Evolutionary conservation across 2,888 invertebrate genomes (phyloP).

Genomic region (Apamea sordens): DNA sequence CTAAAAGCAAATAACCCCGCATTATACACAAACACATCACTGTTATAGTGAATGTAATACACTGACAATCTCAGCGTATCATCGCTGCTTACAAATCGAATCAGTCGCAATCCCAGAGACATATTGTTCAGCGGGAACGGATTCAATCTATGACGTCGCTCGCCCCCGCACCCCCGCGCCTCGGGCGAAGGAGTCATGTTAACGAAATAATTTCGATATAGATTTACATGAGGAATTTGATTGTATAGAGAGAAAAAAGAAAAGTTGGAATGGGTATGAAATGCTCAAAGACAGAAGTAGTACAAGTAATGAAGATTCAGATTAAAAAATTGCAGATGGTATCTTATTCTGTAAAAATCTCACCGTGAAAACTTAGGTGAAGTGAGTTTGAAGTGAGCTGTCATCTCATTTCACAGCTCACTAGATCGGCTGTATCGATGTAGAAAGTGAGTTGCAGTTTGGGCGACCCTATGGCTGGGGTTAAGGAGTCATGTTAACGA

Average conservation of each 20-base stretch:
- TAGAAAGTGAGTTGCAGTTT: background rate
- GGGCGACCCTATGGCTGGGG: slow-evolving; percentile 34
- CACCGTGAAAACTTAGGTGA: too few relatives aligned
- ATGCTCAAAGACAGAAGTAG: background rate
- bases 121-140: slow-evolving; percentile 67
- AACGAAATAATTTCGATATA: slow-evolving; percentile 56
- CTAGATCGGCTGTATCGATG: too few relatives aligned
- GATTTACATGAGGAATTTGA: slow-evolving; percentile 40
- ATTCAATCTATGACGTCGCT: slow-evolving; percentile 64
- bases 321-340: background rate
- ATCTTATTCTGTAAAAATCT: too few relatives aligned
- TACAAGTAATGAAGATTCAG: background rate
- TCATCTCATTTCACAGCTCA: background rate
- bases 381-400: too few relatives aligned
- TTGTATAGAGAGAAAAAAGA: background rate
- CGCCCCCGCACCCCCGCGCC: slow-evolving; percentile 16
- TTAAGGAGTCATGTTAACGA: slow-evolving; percentile 48
- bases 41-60: slow-evolving; percentile 56
- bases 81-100: slow-evolving; percentile 71
- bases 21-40: slow-evolving; percentile 40
- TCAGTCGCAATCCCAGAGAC: slow-evolving; percentile 71
- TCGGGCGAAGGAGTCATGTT: slow-evolving; percentile 42
- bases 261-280: too few relatives aligned
- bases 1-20: slow-evolving; percentile 55
- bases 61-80: slow-evolving; percentile 63